phyloP scores from a whole-genome alignment of 2,797 vertebrate species.

The Gambusia yucatana region DNA sequence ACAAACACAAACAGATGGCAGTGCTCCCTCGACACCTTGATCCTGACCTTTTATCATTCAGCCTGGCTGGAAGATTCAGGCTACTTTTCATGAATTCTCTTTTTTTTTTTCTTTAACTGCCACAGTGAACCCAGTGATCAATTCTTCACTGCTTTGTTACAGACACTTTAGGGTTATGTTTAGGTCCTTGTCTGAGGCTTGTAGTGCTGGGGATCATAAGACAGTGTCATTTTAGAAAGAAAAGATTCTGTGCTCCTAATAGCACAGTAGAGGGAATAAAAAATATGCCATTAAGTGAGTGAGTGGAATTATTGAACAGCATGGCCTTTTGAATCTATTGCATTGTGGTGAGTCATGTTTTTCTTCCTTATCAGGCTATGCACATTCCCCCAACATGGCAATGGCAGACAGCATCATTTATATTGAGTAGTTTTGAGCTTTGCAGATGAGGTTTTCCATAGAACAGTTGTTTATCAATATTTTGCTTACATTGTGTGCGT shows the following conservation, averaged over 20 bases:
- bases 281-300: neutral
- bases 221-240: constrained; percentile 14
- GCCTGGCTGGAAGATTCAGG: constrained; percentile 24
- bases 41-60: constrained; percentile 52
- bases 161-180: constrained; percentile 35
- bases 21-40: constrained; percentile 30
- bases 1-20: constrained; percentile 15
- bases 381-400: neutral
- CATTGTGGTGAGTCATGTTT: neutral
- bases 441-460: neutral
- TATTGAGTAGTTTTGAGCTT: neutral
- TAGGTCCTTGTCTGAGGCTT: constrained; percentile 11
- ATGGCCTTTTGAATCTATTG: constrained; percentile 7
- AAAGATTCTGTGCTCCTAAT: constrained; percentile 9
- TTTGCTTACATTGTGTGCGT: neutral
- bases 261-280: constrained; percentile 5
- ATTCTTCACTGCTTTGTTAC: constrained; percentile 48
- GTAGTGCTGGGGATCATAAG: constrained; percentile 12
- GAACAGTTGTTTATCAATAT: neutral
- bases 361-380: neutral
- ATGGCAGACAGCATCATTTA: neutral
- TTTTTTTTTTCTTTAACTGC: constrained; percentile 18
- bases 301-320: constrained; percentile 1
- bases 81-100: constrained; percentile 22
- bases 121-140: constrained; percentile 55